A percentile compares a stretch with the other conserved stretches of the same genome.
phyloP scores from a whole-genome alignment of 2,888 invertebrate genomes.

The Amiota communis region DNA sequence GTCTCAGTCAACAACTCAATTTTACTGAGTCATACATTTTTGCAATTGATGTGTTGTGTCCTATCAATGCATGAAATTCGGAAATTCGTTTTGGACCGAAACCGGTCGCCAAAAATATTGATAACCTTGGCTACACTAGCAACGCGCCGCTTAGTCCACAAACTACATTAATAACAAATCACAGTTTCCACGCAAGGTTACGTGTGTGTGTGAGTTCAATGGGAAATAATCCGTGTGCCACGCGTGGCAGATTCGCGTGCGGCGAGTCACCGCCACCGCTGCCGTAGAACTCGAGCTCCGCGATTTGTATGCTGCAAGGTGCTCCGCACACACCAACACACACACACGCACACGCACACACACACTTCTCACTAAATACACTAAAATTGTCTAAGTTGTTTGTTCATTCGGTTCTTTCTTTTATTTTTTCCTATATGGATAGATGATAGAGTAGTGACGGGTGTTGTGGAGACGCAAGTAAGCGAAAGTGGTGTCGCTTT shows the following conservation, averaged over 20 bases:
- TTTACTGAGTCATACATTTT: no score
- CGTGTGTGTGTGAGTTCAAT: not conserved
- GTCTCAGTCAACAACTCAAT: no score
- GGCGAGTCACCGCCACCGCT: not conserved
- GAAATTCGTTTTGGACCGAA: not conserved
- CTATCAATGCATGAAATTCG: no score
- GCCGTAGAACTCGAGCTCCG: not conserved
- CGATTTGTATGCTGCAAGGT: not conserved
- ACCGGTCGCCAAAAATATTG: conserved; percentile 6
- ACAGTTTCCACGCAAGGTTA: not conserved
- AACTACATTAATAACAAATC: conserved; percentile 37
- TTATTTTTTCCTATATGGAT: not conserved
- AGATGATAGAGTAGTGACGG: not conserved
- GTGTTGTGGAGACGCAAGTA: not conserved
- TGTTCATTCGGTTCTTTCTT: conserved; percentile 39
- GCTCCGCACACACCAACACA: conserved; percentile 21
- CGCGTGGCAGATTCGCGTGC: conserved; percentile 1
- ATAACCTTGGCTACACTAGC: conserved; percentile 17
- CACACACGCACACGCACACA: conserved; percentile 8
- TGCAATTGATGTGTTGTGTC: no score
- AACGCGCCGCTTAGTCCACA: conserved; percentile 20
- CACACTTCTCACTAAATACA: conserved; percentile 29
- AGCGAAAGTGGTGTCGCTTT: not conserved
- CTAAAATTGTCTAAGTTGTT: conserved; percentile 51
- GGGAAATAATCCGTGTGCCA: conserved; percentile 14